A percentile compares a stretch with the other conserved stretches of the same genome.
phyloP scores from a whole-genome alignment of 2,113 vertebrate species.

The Barnardius zonarius region DNA sequence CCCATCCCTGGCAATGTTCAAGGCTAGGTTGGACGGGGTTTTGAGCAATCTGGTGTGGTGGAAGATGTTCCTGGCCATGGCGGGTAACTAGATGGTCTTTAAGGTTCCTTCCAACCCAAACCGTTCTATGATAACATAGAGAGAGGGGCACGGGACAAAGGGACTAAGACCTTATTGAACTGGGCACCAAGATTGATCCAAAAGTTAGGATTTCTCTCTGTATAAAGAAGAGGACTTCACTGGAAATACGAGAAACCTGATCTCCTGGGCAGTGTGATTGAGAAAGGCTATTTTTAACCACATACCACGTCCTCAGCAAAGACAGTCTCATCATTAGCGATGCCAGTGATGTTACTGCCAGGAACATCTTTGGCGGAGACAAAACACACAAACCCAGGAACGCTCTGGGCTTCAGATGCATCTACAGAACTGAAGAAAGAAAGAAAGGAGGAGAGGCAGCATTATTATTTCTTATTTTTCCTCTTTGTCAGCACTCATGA shows the following conservation, averaged over 20 bases:
- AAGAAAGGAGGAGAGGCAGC: not conserved
- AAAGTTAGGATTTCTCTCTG: not conserved
- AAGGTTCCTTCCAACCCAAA: not conserved
- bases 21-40: not conserved
- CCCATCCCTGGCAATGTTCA: not conserved
- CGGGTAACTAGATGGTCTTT: not conserved
- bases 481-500: not conserved
- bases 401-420: conserved; percentile 72
- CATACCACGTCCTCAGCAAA: conserved; percentile 82
- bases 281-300: not conserved
- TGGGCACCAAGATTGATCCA: not conserved
- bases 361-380: conserved; percentile 85
- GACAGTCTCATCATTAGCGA: conserved; percentile 82
- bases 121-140: not conserved
- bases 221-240: not conserved
- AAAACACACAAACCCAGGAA: conserved; percentile 85
- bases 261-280: not conserved
- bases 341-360: conserved; percentile 83
- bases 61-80: not conserved
- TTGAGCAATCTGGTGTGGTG: not conserved
- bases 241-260: not conserved
- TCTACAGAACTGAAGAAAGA: conserved; percentile 81
- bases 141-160: not conserved
- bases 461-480: not conserved
- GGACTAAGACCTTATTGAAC: not conserved